phyloP scores from a whole-genome alignment of 1,140 invertebrate species.

The Eciton burchellii region DNA sequence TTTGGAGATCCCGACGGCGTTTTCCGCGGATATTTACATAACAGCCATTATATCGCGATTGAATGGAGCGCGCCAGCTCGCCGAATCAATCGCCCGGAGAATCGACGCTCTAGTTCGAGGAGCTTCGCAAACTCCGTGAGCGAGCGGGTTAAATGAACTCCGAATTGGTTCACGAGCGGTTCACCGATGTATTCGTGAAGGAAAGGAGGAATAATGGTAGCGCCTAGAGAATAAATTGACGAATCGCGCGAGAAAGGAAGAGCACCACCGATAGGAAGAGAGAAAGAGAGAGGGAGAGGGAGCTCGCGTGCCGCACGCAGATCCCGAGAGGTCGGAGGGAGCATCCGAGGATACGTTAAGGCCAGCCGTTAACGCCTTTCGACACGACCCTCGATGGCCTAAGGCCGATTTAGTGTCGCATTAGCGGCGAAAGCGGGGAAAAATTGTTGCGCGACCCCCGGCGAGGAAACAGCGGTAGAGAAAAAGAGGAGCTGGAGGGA shows the following conservation, averaged over 20 bases:
- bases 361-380: constrained; percentile 67
- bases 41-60: background rate
- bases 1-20: too few species aligned
- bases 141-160: constrained; percentile 51
- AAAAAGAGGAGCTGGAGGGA: background rate
- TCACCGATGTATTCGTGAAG: constrained; percentile 50
- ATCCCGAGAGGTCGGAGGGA: constrained; percentile 39
- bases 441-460: constrained; percentile 20
- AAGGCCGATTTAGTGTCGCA: constrained; percentile 63
- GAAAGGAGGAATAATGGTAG: constrained; percentile 53
- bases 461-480: constrained; percentile 34
- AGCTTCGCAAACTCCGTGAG: constrained; percentile 26
- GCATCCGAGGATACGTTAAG: constrained; percentile 72
- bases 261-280: too few species aligned
- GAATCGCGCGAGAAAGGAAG: constrained; percentile 1
- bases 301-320: constrained; percentile 66
- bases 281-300: background rate
- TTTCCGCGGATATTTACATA: background rate
- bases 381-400: constrained; percentile 29
- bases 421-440: constrained; percentile 57
- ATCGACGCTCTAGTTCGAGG: constrained; percentile 6
- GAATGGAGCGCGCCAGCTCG: background rate
- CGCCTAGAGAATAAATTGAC: constrained; percentile 58
- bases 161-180: constrained; percentile 47
- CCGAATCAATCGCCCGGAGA: constrained; percentile 26